Percentiles rank a stretch among this genome's conserved stretches.
Conservation (phyloP, 53 echinoderm and acorn worm species). For the Stichopus horrens region DNA sequence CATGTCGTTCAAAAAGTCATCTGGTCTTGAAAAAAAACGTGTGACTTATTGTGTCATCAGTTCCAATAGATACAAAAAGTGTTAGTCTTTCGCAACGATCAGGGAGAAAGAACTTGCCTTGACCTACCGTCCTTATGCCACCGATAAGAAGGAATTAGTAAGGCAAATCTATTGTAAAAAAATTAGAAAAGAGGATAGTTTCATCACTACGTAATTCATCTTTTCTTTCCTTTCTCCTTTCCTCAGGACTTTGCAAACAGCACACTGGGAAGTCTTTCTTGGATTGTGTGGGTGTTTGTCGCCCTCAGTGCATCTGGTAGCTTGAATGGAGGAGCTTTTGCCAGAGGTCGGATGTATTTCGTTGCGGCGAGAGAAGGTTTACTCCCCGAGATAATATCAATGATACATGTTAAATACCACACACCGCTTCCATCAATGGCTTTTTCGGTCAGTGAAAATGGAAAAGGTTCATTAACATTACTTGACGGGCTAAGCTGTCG, state of each 20-base stretch:
- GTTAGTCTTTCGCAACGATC: no score
- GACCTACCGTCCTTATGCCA: no score
- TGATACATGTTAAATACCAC: slow-evolving; percentile 12
- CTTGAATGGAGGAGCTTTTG: slow-evolving; percentile 17
- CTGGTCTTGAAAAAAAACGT: no score
- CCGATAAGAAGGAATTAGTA: no score
- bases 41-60: no score
- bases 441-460: slow-evolving; percentile 19
- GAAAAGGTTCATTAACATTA: not conserved
- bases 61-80: no score
- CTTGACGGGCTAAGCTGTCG: not conserved
- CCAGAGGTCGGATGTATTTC: slow-evolving; percentile 38
- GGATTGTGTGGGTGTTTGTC: slow-evolving; percentile 46
- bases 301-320: slow-evolving; percentile 43
- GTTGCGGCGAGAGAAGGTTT: slow-evolving; percentile 34
- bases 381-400: slow-evolving; percentile 33
- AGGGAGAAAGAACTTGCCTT: no score
- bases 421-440: slow-evolving; percentile 32
- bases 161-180: no score
- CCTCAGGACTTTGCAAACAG: slow-evolving; percentile 22
- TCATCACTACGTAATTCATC: no score
- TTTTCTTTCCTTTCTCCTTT: not conserved
- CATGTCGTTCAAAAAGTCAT: no score
- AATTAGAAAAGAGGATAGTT: no score
- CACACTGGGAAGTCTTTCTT: slow-evolving; percentile 21